phyloP scores from a whole-genome alignment of 2,113 vertebrate species.

The Jaculus jaculus region DNA sequence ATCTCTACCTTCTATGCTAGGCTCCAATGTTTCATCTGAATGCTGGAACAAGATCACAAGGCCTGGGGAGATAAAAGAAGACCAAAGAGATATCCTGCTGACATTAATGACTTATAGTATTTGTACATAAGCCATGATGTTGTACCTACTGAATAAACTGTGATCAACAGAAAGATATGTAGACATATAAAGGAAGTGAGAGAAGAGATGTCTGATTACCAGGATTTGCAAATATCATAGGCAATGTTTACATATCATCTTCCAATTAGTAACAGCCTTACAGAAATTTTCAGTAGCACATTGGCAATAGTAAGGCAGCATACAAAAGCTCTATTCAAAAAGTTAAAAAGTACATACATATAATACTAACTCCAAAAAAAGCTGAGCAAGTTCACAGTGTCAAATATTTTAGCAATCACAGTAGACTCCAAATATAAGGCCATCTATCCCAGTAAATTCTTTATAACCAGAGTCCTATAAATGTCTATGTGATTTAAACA shows the following conservation, averaged over 20 bases:
- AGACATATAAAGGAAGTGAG: neutral
- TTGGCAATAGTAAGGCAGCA: neutral
- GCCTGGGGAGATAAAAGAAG: neutral
- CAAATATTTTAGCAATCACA: neutral
- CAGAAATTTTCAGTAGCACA: neutral
- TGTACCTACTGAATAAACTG: neutral
- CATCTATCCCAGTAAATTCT: neutral
- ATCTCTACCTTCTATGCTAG: neutral
- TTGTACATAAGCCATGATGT: neutral
- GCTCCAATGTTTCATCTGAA: neutral
- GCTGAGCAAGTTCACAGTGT: neutral
- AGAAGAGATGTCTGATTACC: neutral
- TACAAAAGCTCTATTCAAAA: neutral
- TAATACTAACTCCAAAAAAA: neutral
- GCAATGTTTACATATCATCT: neutral
- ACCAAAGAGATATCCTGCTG: neutral
- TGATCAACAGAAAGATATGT: neutral
- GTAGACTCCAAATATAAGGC: neutral
- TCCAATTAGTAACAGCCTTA: neutral
- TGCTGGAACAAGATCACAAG: too few species aligned
- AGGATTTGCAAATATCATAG: constrained; percentile 2
- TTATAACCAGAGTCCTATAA: neutral
- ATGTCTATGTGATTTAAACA: neutral
- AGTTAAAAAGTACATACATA: neutral
- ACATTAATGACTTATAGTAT: neutral